Evolutionary conservation across 2,888 invertebrate genomes (phyloP), one percentile per base, ranked within the genome.

Genomic region (Cheilosia vulpina): DNA sequence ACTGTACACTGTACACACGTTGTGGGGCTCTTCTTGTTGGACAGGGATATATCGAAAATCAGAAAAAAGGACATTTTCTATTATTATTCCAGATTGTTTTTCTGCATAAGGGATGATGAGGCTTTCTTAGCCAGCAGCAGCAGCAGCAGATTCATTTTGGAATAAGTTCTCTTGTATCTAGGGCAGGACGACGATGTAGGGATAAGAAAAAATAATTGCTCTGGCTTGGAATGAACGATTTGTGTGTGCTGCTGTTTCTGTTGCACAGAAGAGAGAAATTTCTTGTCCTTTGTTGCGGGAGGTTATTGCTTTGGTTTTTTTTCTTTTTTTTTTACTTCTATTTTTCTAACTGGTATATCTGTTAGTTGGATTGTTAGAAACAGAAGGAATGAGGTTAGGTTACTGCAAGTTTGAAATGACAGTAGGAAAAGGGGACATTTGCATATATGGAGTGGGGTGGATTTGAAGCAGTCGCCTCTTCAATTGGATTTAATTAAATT

Each of bases 291-390:
- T 85, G 81, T 85, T 85, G 81, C 68, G 76, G 71, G 81, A 85
- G 85, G 85, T 85, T 85, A 85, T 85, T 85, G 85, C 85, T 85
- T 85, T 21, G 2, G 21, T 21, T 85, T 68, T 72, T 65, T 68
- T 72, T 65, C 72, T 43, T 38, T 52, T 47, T 50, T 45, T 55
- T 47, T 7, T 13, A 11, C 21, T 38, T 66, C 45, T 27, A 43
- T 55, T 47, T 66, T 41, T 43, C 60, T 71, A 55, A 60, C 65
- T 72, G 60, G 47, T 66, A 78, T 66, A 73, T 72, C 57, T 62
- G 62, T 52, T 62, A 77, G 81, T 66, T 66, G 21, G 53, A 53
- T 43, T 27, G 21, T 24, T n/a, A 21, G 47, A 34, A 68, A 47
- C 17, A 62, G 41, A 52, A 34, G 75, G 47, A 80, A 34, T 58